Conservation (phyloP, 30 jellyfish, hydroid and myxozoan species). For the Cassiopea andromeda region DNA sequence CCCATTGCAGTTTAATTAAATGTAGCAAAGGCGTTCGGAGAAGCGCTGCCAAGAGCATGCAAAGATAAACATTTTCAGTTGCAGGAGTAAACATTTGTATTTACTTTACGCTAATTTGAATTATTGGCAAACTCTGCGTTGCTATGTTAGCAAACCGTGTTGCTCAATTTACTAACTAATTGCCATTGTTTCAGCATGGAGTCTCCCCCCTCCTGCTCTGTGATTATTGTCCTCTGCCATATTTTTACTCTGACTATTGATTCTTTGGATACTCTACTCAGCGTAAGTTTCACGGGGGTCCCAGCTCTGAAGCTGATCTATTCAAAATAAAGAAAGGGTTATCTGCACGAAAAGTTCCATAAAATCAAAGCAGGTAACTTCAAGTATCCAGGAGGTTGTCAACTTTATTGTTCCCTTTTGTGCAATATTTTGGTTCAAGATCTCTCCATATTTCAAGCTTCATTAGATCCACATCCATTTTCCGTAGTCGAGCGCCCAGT, state of each 20-base stretch:
- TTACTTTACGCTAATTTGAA: too few relatives aligned
- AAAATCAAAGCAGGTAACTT: background rate
- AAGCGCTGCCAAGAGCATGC: too few relatives aligned
- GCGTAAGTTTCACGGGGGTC: constrained; percentile 1
- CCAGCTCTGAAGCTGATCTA: background rate
- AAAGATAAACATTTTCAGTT: too few relatives aligned
- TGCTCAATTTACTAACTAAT: background rate
- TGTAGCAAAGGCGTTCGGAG: too few relatives aligned
- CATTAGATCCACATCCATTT: background rate
- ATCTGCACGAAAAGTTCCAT: background rate
- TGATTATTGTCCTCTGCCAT: background rate
- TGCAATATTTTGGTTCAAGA: background rate
- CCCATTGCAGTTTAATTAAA: too few relatives aligned
- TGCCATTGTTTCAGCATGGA: background rate
- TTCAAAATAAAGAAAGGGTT: background rate
- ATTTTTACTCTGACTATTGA: background rate
- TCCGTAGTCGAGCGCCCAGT: background rate
- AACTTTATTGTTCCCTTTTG: background rate
- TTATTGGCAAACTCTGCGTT: background rate
- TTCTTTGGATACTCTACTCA: background rate
- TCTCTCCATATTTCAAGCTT: background rate
- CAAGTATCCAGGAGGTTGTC: background rate
- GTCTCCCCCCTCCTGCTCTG: background rate
- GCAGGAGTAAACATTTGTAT: too few relatives aligned
- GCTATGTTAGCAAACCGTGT: background rate